Conservation (phyloP, 2,888 invertebrate genomes). For the Hermodice carunculata region DNA sequence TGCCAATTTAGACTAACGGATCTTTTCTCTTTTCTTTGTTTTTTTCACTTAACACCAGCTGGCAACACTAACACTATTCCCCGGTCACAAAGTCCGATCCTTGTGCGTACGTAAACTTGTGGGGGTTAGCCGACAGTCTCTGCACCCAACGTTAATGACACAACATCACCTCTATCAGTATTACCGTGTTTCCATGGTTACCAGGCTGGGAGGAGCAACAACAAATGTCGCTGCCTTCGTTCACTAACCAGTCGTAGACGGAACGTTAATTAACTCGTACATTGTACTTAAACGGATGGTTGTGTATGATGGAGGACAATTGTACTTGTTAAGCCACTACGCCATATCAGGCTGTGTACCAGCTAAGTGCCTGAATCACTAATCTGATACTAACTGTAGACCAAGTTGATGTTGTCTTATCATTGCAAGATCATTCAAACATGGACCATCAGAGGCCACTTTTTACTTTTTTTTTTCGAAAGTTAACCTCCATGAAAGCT, state of each 20-base stretch:
- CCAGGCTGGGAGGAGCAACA: slow-evolving; percentile 12
- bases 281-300: slow-evolving; percentile 11
- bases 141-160: slow-evolving; percentile 19
- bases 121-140: slow-evolving; percentile 26
- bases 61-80: slow-evolving; percentile 29
- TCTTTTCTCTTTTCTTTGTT: slow-evolving; percentile 30
- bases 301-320: slow-evolving; percentile 15
- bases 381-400: slow-evolving; percentile 19
- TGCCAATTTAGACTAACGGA: slow-evolving; percentile 30
- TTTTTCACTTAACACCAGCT: slow-evolving; percentile 30
- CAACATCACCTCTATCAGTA: slow-evolving; percentile 23
- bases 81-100: slow-evolving; percentile 18
- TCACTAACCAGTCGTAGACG: slow-evolving; percentile 16
- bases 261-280: slow-evolving; percentile 1
- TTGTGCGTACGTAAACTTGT: slow-evolving; percentile 11
- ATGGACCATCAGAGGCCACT: no score
- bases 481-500: no score
- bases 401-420: no score
- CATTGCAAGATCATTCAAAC: no score
- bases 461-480: no score
- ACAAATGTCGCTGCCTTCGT: slow-evolving; percentile 19
- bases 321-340: no score
- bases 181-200: slow-evolving; percentile 18
- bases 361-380: slow-evolving; percentile 19
- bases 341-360: no score